Evolutionary conservation across 2,888 invertebrate species (phyloP), one percentile per base, ranked within the genome.

Genomic region (Chaetogeoica ovagalla): DNA sequence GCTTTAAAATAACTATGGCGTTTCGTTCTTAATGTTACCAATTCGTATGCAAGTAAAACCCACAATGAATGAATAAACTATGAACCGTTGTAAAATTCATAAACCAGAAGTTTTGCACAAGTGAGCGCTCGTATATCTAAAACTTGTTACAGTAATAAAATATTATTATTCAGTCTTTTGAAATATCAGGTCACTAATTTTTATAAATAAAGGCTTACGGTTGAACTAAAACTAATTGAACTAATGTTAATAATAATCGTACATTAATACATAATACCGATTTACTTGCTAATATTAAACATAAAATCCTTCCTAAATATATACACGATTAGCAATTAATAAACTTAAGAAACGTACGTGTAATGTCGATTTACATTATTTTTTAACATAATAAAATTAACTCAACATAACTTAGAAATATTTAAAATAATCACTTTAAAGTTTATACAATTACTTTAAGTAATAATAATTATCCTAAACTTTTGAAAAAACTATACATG

Each of bases 81-180:
- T 66, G 43, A 43, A 57, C 57, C 7, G 21, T 21, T 55, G 9
- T 65, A 39, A 39, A 55, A 65, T 55, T 55, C 5, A 55, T 63
- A 48, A 17, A 55, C 39, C 21, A 63, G 8, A 60, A 6, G 15
- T 37, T 52, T 37, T 23, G 52, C 19, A 69, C n/a, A 13, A 57
- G n/a, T 55, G 1, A 70, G 30, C 17, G 5, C 17, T 8, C 48
- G 15, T 48, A 17, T 7, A 15, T 30, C 1, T 30, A 30, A 65
- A 72, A 19, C 19, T 37, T 9, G 13, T 66, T 11, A 48, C 21
- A 69, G n/a, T 52, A 23, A 48, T 69, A 52, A n/a, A 52, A 30
- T 63, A 73, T 72, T 72, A 62, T 43, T 43, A 43, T 43, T 74
- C 21, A 57, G 63, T 74, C 63, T 74, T 65, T 63, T 37, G n/a